Percentiles rank a stretch among this genome's conserved stretches.
Evolutionary conservation across 2,797 vertebrate species (phyloP).

Genomic region (Enteromius anoplus): DNA sequence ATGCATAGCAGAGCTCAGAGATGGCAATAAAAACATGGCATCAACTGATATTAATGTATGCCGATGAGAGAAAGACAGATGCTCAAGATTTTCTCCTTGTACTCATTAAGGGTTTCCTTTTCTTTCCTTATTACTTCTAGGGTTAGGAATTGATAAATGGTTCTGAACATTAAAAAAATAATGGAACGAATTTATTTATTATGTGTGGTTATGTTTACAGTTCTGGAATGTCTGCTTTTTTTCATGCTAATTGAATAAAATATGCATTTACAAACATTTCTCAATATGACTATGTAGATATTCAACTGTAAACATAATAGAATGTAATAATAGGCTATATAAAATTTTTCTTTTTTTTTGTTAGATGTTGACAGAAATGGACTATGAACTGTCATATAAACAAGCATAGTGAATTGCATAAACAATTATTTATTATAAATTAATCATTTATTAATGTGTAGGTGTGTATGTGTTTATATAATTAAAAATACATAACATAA

Average conservation of each 20-base stretch:
- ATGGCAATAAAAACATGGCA: slow-evolving; percentile 5
- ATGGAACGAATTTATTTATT: neutral
- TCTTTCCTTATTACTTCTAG: neutral
- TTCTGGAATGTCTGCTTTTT: neutral
- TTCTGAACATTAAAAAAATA: neutral
- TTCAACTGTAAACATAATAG: neutral
- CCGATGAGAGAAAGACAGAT: neutral
- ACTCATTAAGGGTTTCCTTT: neutral
- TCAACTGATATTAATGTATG: slow-evolving; percentile 33
- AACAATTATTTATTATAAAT: too few relatives aligned
- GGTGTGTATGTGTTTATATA: too few relatives aligned
- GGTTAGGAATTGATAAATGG: neutral
- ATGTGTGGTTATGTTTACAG: neutral
- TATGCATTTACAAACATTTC: neutral
- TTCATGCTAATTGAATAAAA: neutral
- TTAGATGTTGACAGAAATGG: neutral
- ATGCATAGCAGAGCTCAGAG: slow-evolving; percentile 4
- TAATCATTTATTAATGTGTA: too few relatives aligned
- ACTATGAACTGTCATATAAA: neutral
- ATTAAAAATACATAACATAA: too few relatives aligned
- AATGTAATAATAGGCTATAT: neutral
- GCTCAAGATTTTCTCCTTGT: neutral
- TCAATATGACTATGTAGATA: neutral
- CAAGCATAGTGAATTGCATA: neutral
- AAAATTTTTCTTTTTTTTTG: neutral